Percentiles rank a stretch among this genome's conserved stretches.
These are phyloP conservation scores for Oenanthe melanoleuca DNA, from an alignment of 2,113 vertebrate species.

Conservation along the genomic window DNA sequence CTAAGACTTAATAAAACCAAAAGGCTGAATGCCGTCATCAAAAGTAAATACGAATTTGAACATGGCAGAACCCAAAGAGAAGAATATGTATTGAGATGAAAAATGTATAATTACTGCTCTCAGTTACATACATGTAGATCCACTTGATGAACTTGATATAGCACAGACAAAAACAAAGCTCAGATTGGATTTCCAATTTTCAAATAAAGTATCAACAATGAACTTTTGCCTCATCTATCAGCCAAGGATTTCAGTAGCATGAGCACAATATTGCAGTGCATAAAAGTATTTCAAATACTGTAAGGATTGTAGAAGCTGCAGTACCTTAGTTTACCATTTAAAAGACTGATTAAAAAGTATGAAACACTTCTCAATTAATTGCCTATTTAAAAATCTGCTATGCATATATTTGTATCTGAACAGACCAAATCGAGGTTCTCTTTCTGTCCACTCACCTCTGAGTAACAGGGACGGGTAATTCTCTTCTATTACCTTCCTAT, in stretches of 20 bases:
- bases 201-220: not conserved
- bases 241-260: not conserved
- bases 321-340: not conserved
- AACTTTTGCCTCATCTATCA: not conserved
- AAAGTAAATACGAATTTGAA: not conserved
- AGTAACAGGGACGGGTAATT: not conserved
- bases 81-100: not conserved
- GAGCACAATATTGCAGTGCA: accelerated
- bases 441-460: not conserved
- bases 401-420: not conserved
- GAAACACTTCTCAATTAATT: not conserved
- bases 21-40: not conserved
- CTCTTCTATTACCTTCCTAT: not conserved
- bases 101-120: not conserved
- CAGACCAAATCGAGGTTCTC: not conserved
- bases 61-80: not conserved
- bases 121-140: not conserved
- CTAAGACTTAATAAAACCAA: not conserved
- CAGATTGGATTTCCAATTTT: not conserved
- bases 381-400: not conserved
- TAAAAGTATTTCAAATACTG: not conserved
- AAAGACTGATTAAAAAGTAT: not conserved
- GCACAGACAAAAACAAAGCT: not conserved
- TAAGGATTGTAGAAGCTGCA: not conserved
- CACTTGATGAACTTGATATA: not conserved